A percentile compares a stretch with the other conserved stretches of the same genome.
Conservation (phyloP, 2,113 vertebrate genomes). For the Saguinus midas region DNA sequence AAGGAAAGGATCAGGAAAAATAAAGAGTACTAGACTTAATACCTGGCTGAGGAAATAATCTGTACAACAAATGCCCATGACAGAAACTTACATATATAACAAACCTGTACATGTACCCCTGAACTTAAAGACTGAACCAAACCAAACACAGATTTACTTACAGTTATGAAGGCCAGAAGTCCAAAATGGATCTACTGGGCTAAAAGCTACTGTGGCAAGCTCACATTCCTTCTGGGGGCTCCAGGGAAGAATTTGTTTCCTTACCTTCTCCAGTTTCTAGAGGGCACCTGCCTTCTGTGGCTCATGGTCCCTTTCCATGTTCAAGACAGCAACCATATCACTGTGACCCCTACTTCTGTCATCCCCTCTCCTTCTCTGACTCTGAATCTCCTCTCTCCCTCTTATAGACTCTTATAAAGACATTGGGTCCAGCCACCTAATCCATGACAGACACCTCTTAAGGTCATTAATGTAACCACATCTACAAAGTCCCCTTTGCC, state of each 20-base stretch:
- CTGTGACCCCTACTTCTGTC: background rate
- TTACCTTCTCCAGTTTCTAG: background rate
- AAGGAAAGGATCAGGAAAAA: no score
- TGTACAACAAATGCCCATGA: no score
- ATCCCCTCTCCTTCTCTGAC: background rate
- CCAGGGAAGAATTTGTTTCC: background rate
- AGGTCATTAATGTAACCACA: background rate
- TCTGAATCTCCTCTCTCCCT: background rate
- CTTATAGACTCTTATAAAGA: background rate
- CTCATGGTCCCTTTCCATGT: background rate
- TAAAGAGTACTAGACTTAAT: no score
- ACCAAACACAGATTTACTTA: background rate
- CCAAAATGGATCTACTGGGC: background rate
- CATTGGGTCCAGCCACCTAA: background rate
- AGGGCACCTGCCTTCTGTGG: background rate
- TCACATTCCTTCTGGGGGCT: background rate
- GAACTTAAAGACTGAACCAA: no score
- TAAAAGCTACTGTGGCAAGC: background rate
- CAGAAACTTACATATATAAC: no score
- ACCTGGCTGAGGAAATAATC: no score
- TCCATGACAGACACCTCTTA: background rate
- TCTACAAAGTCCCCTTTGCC: background rate
- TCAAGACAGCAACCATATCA: background rate
- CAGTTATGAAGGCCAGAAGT: background rate
- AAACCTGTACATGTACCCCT: no score